Base-by-base conservation (phyloP, 2,113 vertebrate genomes). In the Albula goreensis region DNA sequence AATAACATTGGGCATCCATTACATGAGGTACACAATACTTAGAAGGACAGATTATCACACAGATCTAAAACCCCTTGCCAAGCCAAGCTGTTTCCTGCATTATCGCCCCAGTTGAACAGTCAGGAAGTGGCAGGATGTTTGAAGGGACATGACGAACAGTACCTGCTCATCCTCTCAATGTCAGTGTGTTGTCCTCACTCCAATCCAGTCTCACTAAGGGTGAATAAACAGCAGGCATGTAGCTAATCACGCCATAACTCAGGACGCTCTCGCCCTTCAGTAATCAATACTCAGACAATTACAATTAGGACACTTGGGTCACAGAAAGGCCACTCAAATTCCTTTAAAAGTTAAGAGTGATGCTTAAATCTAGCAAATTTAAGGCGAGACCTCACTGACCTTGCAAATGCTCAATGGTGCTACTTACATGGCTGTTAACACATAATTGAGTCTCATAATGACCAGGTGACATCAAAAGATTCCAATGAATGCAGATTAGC, bases 251-350 rank as follows among this genome's bases (percentile, higher is more conserved):
- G 91, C 91, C 89, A 93, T 96, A 95, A 95, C 92, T 95, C 93
- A 94, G 89, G 22, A n/a, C 22, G 9, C n/a, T 10, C 70, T n/a
- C 9, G 70, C 31, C 91, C 93, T 93, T 91, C 89, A 84, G 88
- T 91, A 92, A 96, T 96, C 95, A 94, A 96, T 96, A 94, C 91
- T 90, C 85, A 90, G 91, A 94, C 94, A 94, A 94, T 93, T 92
- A 94, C 94, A 96, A 95, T 96, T 95, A 96, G 94, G 93, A 92
- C 89, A 90, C 89, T 88, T 83, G 91, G 95, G 95, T 95, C 95
- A 96, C 86, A 89, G 93, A 90, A 91, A 87, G 94, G 95, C 91
- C 94, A 95, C 93, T 66, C 66, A 91, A 89, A 94, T 93, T 93
- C 91, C 92, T 94, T 94, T 94, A 92, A 93, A 94, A 94, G 93